phyloP scores from a whole-genome alignment of 2,113 vertebrate genomes.

The Ictalurus punctatus region DNA sequence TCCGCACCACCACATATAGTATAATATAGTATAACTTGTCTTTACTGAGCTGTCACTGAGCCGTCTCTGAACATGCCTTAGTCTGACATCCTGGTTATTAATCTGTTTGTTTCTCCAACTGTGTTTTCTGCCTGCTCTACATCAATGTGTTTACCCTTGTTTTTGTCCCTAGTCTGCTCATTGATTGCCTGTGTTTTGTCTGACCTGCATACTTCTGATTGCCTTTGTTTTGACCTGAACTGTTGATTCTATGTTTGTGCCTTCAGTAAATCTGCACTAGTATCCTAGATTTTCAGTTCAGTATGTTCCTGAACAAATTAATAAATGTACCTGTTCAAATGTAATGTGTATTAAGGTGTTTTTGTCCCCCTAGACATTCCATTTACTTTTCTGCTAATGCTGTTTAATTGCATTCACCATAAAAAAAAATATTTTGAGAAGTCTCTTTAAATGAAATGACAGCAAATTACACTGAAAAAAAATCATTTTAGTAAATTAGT shows the following conservation, averaged over 20 bases:
- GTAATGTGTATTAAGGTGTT: not conserved
- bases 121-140: not conserved
- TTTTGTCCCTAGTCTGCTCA: not conserved
- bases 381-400: not conserved
- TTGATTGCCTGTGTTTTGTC: not conserved
- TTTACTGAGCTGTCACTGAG: not conserved
- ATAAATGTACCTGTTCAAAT: not conserved
- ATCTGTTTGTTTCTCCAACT: not conserved
- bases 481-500: not conserved
- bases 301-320: not conserved
- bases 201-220: not conserved
- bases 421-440: not conserved
- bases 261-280: not conserved
- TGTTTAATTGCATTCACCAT: slow-evolving; percentile 1
- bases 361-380: not conserved
- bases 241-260: not conserved
- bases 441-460: not conserved
- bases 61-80: not conserved
- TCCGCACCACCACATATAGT: not conserved
- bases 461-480: not conserved
- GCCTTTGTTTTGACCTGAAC: not conserved
- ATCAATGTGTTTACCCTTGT: not conserved
- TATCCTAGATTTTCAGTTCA: not conserved
- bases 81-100: not conserved
- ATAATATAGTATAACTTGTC: not conserved